phyloP scores from a whole-genome alignment of 2,888 invertebrate species.

The Rutpela maculata region DNA sequence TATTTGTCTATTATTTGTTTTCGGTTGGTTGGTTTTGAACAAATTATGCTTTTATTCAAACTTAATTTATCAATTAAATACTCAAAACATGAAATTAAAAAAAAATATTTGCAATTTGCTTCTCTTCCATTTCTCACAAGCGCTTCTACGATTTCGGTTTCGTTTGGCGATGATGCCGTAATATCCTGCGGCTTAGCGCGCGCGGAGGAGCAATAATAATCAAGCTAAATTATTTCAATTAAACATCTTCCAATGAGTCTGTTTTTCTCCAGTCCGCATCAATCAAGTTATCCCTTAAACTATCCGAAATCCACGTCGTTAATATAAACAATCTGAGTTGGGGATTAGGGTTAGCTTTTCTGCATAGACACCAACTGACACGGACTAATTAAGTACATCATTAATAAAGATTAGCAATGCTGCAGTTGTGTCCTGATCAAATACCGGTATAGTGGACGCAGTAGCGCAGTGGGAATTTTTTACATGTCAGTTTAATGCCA shows the following conservation, averaged over 20 bases:
- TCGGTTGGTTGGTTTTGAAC: no score
- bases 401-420: conserved; percentile 68
- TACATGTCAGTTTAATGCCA: no score
- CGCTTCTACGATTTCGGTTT: background rate
- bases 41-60: no score
- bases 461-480: conserved; percentile 26
- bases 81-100: no score
- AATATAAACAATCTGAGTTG: conserved; percentile 62
- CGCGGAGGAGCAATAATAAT: conserved; percentile 48
- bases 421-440: conserved; percentile 63
- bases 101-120: no score
- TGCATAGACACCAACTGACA: conserved; percentile 65
- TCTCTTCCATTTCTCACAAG: background rate
- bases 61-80: no score
- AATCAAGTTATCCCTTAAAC: conserved; percentile 62
- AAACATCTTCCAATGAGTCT: conserved; percentile 50
- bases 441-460: conserved; percentile 53
- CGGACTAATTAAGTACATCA: conserved; percentile 67
- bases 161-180: conserved; percentile 16
- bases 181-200: conserved; percentile 25
- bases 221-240: conserved; percentile 53
- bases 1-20: no score
- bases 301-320: conserved; percentile 61
- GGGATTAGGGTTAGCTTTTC: conserved; percentile 63
- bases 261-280: conserved; percentile 55